Evolutionary conservation across 2,888 invertebrate genomes (phyloP).

Genomic region (Deilephila elpenor): DNA sequence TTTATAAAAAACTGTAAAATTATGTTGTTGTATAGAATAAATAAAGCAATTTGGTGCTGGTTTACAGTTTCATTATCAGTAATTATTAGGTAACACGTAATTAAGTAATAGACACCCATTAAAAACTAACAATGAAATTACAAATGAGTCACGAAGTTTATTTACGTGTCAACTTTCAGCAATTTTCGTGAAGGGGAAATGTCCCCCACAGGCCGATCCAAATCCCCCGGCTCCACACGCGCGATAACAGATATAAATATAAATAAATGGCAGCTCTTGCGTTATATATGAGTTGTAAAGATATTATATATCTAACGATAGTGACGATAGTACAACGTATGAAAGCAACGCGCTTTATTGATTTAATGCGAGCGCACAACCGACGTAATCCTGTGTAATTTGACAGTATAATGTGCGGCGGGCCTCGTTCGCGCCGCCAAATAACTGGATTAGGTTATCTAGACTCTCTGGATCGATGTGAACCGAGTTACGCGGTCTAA

Average conservation of each 20-base stretch:
- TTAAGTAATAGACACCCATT: no score
- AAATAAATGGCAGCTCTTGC: slow-evolving; percentile 74
- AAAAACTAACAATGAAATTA: no score
- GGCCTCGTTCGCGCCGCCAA: slow-evolving; percentile 26
- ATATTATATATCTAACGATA: slow-evolving; percentile 63
- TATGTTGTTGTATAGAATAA: no score
- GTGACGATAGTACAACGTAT: slow-evolving; percentile 52
- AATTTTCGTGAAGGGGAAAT: background rate
- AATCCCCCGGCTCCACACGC: background rate
- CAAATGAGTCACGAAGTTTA: background rate
- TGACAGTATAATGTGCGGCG: slow-evolving; percentile 47
- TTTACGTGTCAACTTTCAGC: no score
- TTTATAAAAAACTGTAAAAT: no score
- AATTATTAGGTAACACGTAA: no score
- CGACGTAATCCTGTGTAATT: slow-evolving; percentile 54
- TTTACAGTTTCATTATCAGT: no score
- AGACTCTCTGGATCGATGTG: slow-evolving; percentile 24
- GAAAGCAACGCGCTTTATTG: slow-evolving; percentile 61
- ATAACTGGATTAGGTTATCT: slow-evolving; percentile 34
- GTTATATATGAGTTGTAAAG: slow-evolving; percentile 68
- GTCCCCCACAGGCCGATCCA: background rate
- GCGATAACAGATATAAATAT: slow-evolving; percentile 73
- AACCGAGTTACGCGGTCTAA: slow-evolving; percentile 5
- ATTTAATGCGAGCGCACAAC: slow-evolving; percentile 52
- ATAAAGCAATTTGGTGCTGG: no score